Percentiles rank a stretch among this genome's conserved stretches.
These are phyloP conservation scores for Alligator sinensis DNA, from an alignment of 2,113 vertebrate species.

Conservation along the genomic window DNA sequence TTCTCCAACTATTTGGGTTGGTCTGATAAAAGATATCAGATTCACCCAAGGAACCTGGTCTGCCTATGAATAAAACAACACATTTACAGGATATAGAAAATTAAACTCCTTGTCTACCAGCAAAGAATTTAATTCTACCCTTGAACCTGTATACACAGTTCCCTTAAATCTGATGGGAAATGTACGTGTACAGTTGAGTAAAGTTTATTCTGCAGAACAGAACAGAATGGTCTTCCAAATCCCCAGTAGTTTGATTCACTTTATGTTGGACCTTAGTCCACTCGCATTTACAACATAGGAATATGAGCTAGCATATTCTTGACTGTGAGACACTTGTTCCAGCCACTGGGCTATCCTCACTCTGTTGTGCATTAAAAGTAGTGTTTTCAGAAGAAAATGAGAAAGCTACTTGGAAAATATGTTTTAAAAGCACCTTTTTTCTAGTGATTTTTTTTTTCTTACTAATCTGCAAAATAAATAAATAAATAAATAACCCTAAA, in stretches of 20 bases:
- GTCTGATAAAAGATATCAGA: no score
- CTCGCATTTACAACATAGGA: background rate
- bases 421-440: background rate
- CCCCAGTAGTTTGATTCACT: background rate
- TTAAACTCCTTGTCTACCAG: background rate
- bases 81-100: background rate
- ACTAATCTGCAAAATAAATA: background rate
- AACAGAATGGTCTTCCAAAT: background rate
- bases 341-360: background rate
- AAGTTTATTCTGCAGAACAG: background rate
- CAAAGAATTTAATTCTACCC: background rate
- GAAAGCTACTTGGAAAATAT: background rate
- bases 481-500: background rate
- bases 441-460: background rate
- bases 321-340: background rate
- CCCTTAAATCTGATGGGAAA: background rate
- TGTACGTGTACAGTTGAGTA: background rate
- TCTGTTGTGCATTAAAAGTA: background rate
- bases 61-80: background rate
- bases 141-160: background rate
- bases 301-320: no score
- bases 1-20: no score
- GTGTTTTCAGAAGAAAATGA: background rate
- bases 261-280: background rate
- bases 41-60: no score